These are phyloP conservation scores for Onychomys leucogaster DNA, from an alignment of 2,797 vertebrate species.

Conservation along the genomic window DNA sequence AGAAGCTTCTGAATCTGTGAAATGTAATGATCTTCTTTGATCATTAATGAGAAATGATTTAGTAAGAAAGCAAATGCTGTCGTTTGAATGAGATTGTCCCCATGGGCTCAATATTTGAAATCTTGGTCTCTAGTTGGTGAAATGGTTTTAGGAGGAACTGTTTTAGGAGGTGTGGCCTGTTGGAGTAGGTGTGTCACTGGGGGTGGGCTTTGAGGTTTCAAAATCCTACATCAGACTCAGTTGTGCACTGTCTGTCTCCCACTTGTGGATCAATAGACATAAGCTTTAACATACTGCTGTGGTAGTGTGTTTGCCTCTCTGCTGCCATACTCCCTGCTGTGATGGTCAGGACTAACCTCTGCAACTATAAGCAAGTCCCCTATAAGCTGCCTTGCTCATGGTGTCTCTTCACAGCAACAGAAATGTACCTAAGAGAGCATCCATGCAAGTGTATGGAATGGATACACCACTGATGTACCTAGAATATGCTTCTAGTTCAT, in stretches of 20 bases:
- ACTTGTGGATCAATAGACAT: background rate
- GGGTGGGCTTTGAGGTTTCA: background rate
- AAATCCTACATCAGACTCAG: background rate
- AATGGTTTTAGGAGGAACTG: too few species aligned
- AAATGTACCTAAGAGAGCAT: slow-evolving; percentile 31
- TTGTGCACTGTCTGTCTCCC: background rate
- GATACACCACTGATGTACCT: slow-evolving; percentile 2
- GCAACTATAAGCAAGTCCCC: background rate
- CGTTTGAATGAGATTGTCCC: background rate
- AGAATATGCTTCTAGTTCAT: slow-evolving; percentile 56
- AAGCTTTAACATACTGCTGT: background rate
- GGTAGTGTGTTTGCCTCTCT: background rate
- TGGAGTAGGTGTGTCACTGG: background rate
- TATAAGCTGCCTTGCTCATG: background rate
- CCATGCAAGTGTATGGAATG: slow-evolving; percentile 63
- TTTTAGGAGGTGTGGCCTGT: background rate
- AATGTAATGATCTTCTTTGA: slow-evolving; percentile 59
- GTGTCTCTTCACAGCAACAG: background rate
- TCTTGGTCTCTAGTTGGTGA: background rate
- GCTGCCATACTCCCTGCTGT: background rate
- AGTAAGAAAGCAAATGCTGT: background rate
- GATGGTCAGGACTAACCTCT: background rate
- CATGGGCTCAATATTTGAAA: background rate
- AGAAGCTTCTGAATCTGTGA: slow-evolving; percentile 54
- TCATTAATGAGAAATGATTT: background rate